Conservation (phyloP, 2,888 invertebrate species). For the Leptarthrus brevirostris region DNA sequence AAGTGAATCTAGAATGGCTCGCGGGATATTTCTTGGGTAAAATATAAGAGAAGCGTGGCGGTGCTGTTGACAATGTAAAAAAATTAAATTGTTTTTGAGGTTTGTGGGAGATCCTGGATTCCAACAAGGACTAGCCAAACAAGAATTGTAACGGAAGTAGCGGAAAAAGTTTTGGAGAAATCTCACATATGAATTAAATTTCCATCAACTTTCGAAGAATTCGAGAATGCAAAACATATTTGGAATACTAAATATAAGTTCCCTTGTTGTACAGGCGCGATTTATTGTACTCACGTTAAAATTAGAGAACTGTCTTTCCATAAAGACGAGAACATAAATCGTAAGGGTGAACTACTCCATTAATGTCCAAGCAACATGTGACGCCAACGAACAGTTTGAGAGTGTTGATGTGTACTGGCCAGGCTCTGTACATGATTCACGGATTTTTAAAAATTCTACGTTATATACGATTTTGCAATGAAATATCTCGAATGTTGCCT, state of each 20-base stretch:
- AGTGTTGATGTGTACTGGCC: background rate
- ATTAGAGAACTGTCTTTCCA: background rate
- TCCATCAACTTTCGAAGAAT: too few species aligned
- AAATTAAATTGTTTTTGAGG: background rate
- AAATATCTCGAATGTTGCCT: slow-evolving; percentile 5
- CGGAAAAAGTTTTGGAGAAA: background rate
- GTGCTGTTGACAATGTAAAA: too few species aligned
- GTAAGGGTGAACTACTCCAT: background rate
- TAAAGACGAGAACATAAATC: background rate
- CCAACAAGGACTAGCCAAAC: too few species aligned
- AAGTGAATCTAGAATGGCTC: too few species aligned
- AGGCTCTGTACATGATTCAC: slow-evolving; percentile 19
- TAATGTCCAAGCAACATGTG: background rate
- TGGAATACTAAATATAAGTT: too few species aligned
- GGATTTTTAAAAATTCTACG: slow-evolving; percentile 9
- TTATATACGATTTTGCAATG: slow-evolving; percentile 15
- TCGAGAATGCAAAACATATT: slow-evolving; percentile 5
- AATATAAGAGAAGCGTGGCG: too few species aligned
- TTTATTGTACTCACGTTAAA: too few species aligned
- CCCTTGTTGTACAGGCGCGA: too few species aligned
- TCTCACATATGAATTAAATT: background rate
- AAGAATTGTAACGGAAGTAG: too few species aligned
- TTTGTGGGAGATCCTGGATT: background rate
- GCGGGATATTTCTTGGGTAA: too few species aligned
- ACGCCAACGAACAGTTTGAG: background rate